A percentile compares a stretch with the other conserved stretches of the same genome.
These are phyloP conservation scores for Dendroctonus ponderosae DNA, from an alignment of 1,140 invertebrate genomes.

Conservation along the genomic window DNA sequence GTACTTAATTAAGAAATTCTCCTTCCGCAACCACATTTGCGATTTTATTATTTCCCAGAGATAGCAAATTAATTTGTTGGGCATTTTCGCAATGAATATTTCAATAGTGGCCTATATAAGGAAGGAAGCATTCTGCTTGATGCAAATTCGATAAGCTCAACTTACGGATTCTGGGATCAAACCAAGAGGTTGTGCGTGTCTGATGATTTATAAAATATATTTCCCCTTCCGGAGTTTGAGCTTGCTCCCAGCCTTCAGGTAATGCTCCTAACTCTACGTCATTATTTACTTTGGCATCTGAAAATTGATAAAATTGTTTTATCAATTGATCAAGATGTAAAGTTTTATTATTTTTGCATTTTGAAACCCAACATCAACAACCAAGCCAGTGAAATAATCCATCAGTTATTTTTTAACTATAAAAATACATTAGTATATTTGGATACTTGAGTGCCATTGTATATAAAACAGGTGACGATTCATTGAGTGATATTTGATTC, in stretches of 20 bases:
- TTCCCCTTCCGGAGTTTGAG: conserved; percentile 88
- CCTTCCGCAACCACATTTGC: too few relatives aligned
- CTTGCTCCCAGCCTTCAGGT: conserved; percentile 95
- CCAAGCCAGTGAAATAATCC: too few relatives aligned
- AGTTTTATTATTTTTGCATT: neutral
- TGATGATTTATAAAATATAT: conserved; percentile 97
- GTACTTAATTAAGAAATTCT: too few relatives aligned
- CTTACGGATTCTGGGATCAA: conserved; percentile 83
- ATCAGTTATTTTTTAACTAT: too few relatives aligned
- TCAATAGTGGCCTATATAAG: neutral
- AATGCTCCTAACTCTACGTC: conserved; percentile 69
- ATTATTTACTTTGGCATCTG: conserved; percentile 47
- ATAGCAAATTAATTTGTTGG: too few relatives aligned
- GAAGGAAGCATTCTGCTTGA: neutral
- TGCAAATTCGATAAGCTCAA: conserved; percentile 16
- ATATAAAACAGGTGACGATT: too few relatives aligned
- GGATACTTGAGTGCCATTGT: too few relatives aligned
- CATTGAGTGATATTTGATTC: too few relatives aligned
- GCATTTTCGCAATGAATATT: neutral
- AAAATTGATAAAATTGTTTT: conserved; percentile 20
- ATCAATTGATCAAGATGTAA: conserved; percentile 11
- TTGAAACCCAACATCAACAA: too few relatives aligned
- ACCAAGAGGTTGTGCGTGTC: conserved; percentile 93
- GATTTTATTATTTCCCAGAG: too few relatives aligned
- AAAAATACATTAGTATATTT: too few relatives aligned